phyloP scores from a whole-genome alignment of 2,113 vertebrate genomes.

The Ondatra zibethicus region DNA sequence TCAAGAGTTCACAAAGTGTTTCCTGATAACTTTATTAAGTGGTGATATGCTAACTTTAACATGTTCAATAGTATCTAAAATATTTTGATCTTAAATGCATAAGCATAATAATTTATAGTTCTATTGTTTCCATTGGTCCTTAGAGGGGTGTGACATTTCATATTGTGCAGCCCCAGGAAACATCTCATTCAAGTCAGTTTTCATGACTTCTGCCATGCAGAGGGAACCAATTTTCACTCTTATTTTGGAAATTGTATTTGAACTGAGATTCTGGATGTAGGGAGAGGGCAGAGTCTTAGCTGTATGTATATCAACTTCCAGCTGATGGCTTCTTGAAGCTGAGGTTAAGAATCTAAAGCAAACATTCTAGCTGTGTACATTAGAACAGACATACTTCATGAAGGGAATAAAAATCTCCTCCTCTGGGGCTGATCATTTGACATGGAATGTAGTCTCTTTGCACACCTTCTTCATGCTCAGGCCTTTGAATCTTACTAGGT shows the following conservation, averaged over 20 bases:
- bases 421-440: neutral
- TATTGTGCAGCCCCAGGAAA: neutral
- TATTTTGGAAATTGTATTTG: neutral
- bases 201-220: neutral
- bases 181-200: neutral
- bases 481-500: neutral
- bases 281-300: neutral
- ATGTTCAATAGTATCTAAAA: neutral
- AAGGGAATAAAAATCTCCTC: neutral
- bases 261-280: neutral
- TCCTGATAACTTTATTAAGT: neutral
- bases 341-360: neutral
- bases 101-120: neutral
- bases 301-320: neutral
- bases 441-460: neutral
- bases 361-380: neutral
- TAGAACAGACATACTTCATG: neutral
- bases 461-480: neutral
- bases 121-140: neutral
- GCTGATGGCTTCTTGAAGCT: neutral
- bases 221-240: neutral
- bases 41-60: neutral
- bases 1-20: neutral
- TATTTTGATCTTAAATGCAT: neutral
- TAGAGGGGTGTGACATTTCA: neutral